phyloP scores from a whole-genome alignment of 1,140 invertebrate genomes.

The Pseudomyrmex pallidus region DNA sequence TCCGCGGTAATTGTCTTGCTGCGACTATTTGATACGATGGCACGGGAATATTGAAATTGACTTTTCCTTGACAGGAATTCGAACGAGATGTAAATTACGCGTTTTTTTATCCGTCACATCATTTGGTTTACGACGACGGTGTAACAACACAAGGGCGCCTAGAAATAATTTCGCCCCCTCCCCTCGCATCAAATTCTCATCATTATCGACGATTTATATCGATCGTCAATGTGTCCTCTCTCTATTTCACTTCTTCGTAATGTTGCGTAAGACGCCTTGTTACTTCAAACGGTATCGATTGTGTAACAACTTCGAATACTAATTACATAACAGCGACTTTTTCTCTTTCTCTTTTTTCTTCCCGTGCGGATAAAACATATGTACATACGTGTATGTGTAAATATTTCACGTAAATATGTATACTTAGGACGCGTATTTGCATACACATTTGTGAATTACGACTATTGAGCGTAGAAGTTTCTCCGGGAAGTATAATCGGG shows the following conservation, averaged over 20 bases:
- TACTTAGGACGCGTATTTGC: background rate
- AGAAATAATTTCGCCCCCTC: slow-evolving; percentile 17
- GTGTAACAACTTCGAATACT: background rate
- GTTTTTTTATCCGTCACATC: background rate
- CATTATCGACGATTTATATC: slow-evolving; percentile 58
- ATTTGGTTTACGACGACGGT: slow-evolving; percentile 13
- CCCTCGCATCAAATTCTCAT: slow-evolving; percentile 48
- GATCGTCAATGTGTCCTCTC: background rate
- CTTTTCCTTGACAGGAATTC: slow-evolving; percentile 4
- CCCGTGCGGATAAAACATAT: background rate
- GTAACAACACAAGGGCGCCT: background rate
- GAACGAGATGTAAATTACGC: slow-evolving; percentile 26
- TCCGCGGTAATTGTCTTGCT: background rate
- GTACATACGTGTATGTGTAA: too few relatives aligned
- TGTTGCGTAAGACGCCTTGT: background rate
- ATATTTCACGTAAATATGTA: background rate
- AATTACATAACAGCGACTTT: slow-evolving; percentile 19
- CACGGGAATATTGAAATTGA: slow-evolving; percentile 15
- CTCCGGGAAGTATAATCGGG: slow-evolving; percentile 4
- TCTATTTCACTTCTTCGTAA: background rate
- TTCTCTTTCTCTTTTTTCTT: background rate
- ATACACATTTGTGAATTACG: background rate
- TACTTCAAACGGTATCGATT: slow-evolving; percentile 38
- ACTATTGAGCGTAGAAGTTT: background rate
- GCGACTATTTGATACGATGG: background rate